Conservation (phyloP, 2,888 invertebrate genomes). For the Lithophane socia region DNA sequence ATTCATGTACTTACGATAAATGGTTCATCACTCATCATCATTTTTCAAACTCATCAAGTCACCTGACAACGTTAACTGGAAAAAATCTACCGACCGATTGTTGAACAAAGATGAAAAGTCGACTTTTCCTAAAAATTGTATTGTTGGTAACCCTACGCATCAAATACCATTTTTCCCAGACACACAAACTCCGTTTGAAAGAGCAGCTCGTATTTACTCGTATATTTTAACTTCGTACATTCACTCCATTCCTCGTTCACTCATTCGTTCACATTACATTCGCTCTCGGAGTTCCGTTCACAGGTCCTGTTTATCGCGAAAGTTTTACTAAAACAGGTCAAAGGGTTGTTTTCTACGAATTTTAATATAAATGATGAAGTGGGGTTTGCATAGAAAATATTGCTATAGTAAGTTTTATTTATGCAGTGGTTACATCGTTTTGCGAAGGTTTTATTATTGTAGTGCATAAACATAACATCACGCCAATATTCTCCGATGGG, state of each 20-base stretch:
- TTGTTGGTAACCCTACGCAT: background rate
- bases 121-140: background rate
- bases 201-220: slow-evolving; percentile 25
- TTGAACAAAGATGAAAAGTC: background rate
- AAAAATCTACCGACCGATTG: background rate
- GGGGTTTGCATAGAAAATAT: slow-evolving; percentile 1
- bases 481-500: background rate
- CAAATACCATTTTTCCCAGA: slow-evolving; percentile 38
- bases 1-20: background rate
- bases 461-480: background rate
- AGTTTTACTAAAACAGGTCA: slow-evolving; percentile 37
- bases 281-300: slow-evolving; percentile 27
- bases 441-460: background rate
- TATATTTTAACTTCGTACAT: slow-evolving; percentile 40
- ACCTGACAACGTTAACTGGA: background rate
- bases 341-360: slow-evolving; percentile 2
- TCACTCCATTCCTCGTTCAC: slow-evolving; percentile 26
- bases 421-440: background rate
- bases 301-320: slow-evolving; percentile 15
- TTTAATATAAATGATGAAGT: slow-evolving; percentile 20
- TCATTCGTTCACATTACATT: slow-evolving; percentile 33
- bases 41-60: background rate
- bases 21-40: background rate
- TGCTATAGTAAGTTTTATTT: slow-evolving; percentile 18
- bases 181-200: slow-evolving; percentile 23